These are phyloP conservation scores for Oscheius myriophilus DNA, from an alignment of 2,888 invertebrate species.

Conservation along the genomic window DNA sequence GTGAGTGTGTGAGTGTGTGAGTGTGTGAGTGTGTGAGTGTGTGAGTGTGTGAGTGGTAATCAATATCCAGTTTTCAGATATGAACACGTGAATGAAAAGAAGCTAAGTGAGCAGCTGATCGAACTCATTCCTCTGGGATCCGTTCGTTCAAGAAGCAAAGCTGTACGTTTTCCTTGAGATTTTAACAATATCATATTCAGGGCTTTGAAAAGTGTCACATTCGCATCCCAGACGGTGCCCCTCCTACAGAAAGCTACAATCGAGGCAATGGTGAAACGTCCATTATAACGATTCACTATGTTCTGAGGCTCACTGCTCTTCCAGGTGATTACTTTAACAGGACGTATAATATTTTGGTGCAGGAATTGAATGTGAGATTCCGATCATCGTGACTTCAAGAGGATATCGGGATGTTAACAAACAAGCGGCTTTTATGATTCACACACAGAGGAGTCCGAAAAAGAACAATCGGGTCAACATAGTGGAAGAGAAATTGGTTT, in stretches of 20 bases:
- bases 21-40: no score
- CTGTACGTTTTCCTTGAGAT: slow-evolving; percentile 30
- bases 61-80: slow-evolving; percentile 41
- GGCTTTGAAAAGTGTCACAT: slow-evolving; percentile 56
- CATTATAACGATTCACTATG: slow-evolving; percentile 67
- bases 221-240: slow-evolving; percentile 61
- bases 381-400: slow-evolving; percentile 63
- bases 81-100: slow-evolving; percentile 69
- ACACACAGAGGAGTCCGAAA: slow-evolving; percentile 10
- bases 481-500: slow-evolving; percentile 23
- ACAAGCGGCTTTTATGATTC: slow-evolving; percentile 45
- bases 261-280: slow-evolving; percentile 43
- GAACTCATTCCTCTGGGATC: slow-evolving; percentile 61
- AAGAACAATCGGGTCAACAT: slow-evolving; percentile 19
- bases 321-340: slow-evolving; percentile 47
- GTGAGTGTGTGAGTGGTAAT: no score
- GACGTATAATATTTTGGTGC: background rate
- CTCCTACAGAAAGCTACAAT: slow-evolving; percentile 58
- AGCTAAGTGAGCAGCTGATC: slow-evolving; percentile 62
- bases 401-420: slow-evolving; percentile 56
- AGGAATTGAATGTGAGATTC: slow-evolving; percentile 68
- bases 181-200: slow-evolving; percentile 28
- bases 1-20: no score
- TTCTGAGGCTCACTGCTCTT: slow-evolving; percentile 61
- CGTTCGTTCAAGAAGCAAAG: slow-evolving; percentile 56